These are phyloP conservation scores for Odontocolon sp. DNA, from an alignment of 2,888 invertebrate genomes.

Conservation along the genomic window DNA sequence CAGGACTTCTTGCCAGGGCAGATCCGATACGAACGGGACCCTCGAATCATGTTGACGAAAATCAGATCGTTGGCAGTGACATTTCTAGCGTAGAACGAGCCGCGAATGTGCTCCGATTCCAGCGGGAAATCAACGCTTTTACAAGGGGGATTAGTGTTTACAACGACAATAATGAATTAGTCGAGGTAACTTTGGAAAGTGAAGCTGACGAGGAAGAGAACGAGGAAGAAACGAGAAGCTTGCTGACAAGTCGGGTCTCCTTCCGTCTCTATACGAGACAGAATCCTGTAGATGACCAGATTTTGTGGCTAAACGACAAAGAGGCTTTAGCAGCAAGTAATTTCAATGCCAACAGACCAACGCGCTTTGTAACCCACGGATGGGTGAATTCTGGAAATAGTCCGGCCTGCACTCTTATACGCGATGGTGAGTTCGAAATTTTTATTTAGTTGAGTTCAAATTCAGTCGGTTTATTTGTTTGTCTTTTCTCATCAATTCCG, in stretches of 20 bases:
- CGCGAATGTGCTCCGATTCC: constrained; percentile 6
- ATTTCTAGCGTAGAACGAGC: not conserved
- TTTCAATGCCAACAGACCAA: constrained; percentile 68
- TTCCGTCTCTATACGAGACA: constrained; percentile 69
- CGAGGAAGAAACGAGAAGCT: not conserved
- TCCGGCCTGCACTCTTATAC: constrained; percentile 63
- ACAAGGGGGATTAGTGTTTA: constrained; percentile 54
- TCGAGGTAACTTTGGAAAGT: constrained; percentile 49
- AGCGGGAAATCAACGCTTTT: constrained; percentile 53
- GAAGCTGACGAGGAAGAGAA: constrained; percentile 8
- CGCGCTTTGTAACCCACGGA: constrained; percentile 73
- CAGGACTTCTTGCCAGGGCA: constrained; percentile 45
- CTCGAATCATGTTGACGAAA: constrained; percentile 1
- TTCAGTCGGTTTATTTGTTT: too few relatives aligned
- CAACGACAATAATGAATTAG: constrained; percentile 61
- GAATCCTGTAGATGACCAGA: constrained; percentile 46
- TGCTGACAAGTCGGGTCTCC: constrained; percentile 53
- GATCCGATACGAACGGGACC: constrained; percentile 45
- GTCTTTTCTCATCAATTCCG: not conserved
- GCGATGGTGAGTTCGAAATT: constrained; percentile 68
- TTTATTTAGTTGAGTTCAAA: too few relatives aligned
- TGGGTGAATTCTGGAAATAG: constrained; percentile 66
- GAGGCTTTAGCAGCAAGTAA: constrained; percentile 59
- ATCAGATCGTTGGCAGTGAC: constrained; percentile 20
- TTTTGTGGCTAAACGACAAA: constrained; percentile 62